phyloP scores from a whole-genome alignment of 2,797 vertebrate species.

The Ctenopoma kingsleyae region DNA sequence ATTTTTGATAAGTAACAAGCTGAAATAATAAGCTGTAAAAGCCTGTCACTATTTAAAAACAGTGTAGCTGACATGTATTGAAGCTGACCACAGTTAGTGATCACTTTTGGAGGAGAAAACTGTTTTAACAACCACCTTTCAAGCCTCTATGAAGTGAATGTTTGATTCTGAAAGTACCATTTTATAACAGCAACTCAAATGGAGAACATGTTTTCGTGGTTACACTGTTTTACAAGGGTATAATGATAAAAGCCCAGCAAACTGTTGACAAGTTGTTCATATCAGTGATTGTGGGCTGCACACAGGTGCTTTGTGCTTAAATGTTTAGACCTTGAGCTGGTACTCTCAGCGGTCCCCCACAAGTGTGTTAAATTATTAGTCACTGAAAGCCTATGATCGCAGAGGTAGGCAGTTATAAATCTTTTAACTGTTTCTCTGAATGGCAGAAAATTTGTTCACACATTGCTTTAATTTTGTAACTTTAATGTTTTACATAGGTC shows the following conservation, averaged over 20 bases:
- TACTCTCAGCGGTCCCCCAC: conserved; percentile 13
- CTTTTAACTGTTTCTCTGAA: conserved; percentile 6
- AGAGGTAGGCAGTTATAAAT: background rate
- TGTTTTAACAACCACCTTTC: conserved; percentile 20
- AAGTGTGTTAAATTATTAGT: conserved; percentile 32
- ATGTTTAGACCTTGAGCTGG: conserved; percentile 19
- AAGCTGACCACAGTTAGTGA: conserved; percentile 5
- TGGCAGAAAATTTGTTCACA: conserved; percentile 1
- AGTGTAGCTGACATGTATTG: conserved; percentile 3
- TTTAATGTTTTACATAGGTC: conserved; percentile 1
- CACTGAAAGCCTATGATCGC: conserved; percentile 18
- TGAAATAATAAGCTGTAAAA: background rate
- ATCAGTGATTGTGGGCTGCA: conserved; percentile 27
- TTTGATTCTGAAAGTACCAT: conserved; percentile 33
- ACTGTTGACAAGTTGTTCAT: conserved; percentile 43
- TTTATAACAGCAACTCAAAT: conserved; percentile 33
- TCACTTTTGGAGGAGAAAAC: conserved; percentile 8
- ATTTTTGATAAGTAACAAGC: background rate
- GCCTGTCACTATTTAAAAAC: background rate
- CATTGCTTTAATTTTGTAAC: conserved; percentile 7
- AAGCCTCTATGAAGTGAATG: background rate
- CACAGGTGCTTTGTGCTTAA: conserved; percentile 30
- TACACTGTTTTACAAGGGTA: conserved; percentile 44
- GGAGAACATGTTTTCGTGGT: conserved; percentile 18
- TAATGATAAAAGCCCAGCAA: conserved; percentile 34